These are phyloP conservation scores for Cariama cristata DNA, from an alignment of 2,113 vertebrate species.

Conservation along the genomic window DNA sequence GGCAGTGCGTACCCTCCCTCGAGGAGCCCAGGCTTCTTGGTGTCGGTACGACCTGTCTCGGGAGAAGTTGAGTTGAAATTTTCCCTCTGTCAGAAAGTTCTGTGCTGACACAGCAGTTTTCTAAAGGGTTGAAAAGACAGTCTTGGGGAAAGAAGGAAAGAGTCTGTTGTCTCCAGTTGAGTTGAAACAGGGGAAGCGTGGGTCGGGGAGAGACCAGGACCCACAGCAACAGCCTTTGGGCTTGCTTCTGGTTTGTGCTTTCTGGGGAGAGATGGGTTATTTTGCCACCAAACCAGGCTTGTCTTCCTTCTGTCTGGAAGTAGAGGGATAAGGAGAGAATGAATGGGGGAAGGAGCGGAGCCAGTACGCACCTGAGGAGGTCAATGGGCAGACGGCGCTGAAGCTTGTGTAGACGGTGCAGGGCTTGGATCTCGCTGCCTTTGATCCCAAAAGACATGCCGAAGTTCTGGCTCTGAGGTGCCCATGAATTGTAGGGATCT, in stretches of 20 bases:
- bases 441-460: background rate
- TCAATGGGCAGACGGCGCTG: too few species aligned
- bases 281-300: background rate
- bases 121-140: background rate
- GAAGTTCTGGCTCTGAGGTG: background rate
- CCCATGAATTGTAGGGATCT: background rate
- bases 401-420: accelerated
- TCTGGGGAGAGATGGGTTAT: background rate
- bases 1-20: accelerated
- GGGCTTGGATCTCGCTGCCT: background rate
- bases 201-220: background rate
- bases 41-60: accelerated
- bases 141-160: background rate
- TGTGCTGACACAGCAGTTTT: background rate
- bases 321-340: background rate
- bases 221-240: background rate
- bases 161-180: background rate
- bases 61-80: background rate
- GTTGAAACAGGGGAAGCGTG: accelerated
- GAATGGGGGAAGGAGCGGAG: background rate
- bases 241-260: background rate
- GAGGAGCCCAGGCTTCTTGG: background rate
- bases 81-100: background rate
- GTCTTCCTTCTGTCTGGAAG: background rate
- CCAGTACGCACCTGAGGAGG: background rate